These are phyloP conservation scores for Burhinus oedicnemus DNA, from an alignment of 2,113 vertebrate species.

Conservation along the genomic window DNA sequence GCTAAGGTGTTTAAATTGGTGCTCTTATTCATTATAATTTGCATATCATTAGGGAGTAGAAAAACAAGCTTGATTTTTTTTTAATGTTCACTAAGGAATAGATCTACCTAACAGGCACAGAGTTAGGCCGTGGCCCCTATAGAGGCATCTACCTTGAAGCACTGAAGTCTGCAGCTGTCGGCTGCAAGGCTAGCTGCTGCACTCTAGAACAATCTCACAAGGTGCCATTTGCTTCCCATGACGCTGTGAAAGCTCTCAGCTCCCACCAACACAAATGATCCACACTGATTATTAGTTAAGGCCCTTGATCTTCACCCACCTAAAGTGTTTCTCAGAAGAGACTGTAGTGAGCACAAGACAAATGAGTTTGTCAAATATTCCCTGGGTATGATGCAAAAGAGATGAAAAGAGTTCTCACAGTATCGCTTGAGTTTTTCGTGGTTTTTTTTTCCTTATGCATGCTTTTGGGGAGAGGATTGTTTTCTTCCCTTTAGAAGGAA, in stretches of 20 bases:
- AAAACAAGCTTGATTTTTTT: background rate
- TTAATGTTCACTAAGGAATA: background rate
- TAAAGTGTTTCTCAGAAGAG: background rate
- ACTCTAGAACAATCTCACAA: rapidly evolving
- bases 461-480: background rate
- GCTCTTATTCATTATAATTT: background rate
- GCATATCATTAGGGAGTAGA: background rate
- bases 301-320: background rate
- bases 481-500: background rate
- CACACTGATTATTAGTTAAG: background rate
- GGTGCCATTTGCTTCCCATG: background rate
- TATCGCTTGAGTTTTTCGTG: too few species aligned
- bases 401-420: background rate
- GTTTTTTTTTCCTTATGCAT: background rate
- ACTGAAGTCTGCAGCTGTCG: background rate
- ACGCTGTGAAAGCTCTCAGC: background rate
- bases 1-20: background rate
- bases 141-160: background rate
- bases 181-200: background rate
- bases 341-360: background rate
- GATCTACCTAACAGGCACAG: background rate
- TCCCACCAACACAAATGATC: background rate
- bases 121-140: rapidly evolving
- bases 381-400: background rate
- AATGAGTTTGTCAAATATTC: background rate